Evolutionary conservation across 2,888 invertebrate species (phyloP).

Genomic region (Melieria picta): DNA sequence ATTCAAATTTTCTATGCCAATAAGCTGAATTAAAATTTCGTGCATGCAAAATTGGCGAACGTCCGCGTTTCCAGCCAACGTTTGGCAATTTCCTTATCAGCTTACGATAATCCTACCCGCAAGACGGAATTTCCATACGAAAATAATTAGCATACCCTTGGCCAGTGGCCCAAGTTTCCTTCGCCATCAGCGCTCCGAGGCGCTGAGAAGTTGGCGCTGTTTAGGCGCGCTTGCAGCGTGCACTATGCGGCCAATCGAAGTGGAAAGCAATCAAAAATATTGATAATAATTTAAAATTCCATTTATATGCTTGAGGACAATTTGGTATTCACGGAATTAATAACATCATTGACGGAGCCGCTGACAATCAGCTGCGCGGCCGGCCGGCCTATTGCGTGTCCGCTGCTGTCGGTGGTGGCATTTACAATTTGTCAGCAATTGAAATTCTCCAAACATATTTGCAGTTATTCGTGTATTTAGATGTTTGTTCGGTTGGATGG

Average conservation of each 20-base stretch:
- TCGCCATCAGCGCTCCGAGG: neutral
- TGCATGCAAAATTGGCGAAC: no score
- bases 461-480: slow-evolving; percentile 29
- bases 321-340: slow-evolving; percentile 49
- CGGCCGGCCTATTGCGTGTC: neutral
- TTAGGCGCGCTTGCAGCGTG: neutral
- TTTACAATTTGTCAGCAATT: slow-evolving; percentile 38
- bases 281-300: slow-evolving; percentile 37
- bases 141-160: slow-evolving; percentile 53
- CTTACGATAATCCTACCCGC: slow-evolving; percentile 52
- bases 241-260: slow-evolving; percentile 6
- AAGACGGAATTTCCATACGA: slow-evolving; percentile 45
- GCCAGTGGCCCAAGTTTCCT: neutral
- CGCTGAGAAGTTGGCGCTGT: neutral
- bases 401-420: slow-evolving; percentile 20
- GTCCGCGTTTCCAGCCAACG: slow-evolving; percentile 33
- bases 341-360: slow-evolving; percentile 28
- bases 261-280: slow-evolving; percentile 29
- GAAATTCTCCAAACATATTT: slow-evolving; percentile 39
- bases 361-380: neutral
- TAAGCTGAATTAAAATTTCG: no score
- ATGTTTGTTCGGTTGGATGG: neutral
- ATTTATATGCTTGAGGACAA: slow-evolving; percentile 56
- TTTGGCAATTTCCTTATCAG: slow-evolving; percentile 57
- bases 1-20: no score